Evolutionary conservation across 2,888 invertebrate species (phyloP).

Genomic region (Caenorhabditis sp.): DNA sequence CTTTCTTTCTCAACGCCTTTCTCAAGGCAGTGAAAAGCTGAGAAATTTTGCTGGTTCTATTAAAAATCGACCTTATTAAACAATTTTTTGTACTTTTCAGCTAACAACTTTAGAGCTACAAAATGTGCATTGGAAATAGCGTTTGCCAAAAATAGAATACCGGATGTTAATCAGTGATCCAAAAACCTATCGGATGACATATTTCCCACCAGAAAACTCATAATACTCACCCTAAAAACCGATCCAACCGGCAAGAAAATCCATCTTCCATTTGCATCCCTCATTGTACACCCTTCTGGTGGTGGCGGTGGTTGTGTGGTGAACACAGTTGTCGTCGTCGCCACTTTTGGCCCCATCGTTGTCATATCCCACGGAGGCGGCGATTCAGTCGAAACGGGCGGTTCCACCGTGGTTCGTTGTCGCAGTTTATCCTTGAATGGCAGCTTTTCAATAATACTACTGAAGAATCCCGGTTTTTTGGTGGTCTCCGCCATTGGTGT

Average conservation of each 20-base stretch:
- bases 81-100: too few relatives aligned
- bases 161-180: too few relatives aligned
- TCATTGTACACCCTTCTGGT: slow-evolving; percentile 43
- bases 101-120: too few relatives aligned
- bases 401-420: slow-evolving; percentile 26
- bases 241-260: slow-evolving; percentile 49
- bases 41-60: too few relatives aligned
- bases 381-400: slow-evolving; percentile 27
- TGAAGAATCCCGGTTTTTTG: background rate
- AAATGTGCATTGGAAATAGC: too few relatives aligned
- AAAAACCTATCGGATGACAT: too few relatives aligned
- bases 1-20: too few relatives aligned
- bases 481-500: background rate
- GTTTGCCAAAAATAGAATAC: too few relatives aligned
- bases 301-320: slow-evolving; percentile 48
- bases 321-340: slow-evolving; percentile 46
- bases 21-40: too few relatives aligned
- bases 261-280: slow-evolving; percentile 47
- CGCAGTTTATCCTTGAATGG: slow-evolving; percentile 8
- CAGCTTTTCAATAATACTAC: background rate
- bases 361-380: slow-evolving; percentile 52
- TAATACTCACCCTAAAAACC: slow-evolving; percentile 46
- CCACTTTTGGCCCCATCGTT: slow-evolving; percentile 20
- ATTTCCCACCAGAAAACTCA: too few relatives aligned
- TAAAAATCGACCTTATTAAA: too few relatives aligned